These are phyloP conservation scores for Thymelicus acteon DNA, from an alignment of 2,888 invertebrate genomes.

Conservation along the genomic window DNA sequence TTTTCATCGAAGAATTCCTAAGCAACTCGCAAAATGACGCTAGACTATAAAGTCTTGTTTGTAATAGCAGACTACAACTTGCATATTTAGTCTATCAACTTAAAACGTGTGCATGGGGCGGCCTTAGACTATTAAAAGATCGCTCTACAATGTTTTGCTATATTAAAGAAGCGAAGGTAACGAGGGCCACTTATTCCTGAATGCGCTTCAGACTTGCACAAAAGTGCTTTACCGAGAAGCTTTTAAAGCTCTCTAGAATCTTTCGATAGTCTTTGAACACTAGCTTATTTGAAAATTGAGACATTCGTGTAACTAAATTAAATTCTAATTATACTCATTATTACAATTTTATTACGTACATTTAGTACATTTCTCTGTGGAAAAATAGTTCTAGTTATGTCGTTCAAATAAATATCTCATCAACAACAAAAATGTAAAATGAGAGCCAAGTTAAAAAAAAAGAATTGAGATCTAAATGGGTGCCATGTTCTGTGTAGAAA, in stretches of 20 bases:
- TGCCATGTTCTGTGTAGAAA: too few species aligned
- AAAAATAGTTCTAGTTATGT: too few species aligned
- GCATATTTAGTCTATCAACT: constrained; percentile 5
- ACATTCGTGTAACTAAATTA: too few species aligned
- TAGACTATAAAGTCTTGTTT: constrained; percentile 2
- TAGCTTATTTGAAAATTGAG: neutral
- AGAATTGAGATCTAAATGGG: too few species aligned
- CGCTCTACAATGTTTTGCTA: constrained; percentile 8
- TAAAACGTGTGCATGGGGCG: neutral
- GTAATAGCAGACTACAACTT: neutral
- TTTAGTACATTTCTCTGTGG: too few species aligned
- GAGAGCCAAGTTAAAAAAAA: too few species aligned
- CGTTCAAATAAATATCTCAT: too few species aligned
- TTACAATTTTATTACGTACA: too few species aligned
- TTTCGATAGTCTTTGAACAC: constrained; percentile 14
- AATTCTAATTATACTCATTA: too few species aligned
- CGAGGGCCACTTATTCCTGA: constrained; percentile 28
- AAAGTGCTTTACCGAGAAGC: constrained; percentile 16
- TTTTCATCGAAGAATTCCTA: constrained; percentile 9
- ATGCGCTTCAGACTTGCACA: constrained; percentile 22
- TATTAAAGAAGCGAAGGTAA: constrained; percentile 12
- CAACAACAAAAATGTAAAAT: too few species aligned
- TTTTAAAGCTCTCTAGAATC: constrained; percentile 14
- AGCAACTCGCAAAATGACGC: neutral
- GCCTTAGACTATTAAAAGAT: constrained; percentile 3